phyloP scores from a whole-genome alignment of 2,113 vertebrate genomes.

The Callithrix jacchus region DNA sequence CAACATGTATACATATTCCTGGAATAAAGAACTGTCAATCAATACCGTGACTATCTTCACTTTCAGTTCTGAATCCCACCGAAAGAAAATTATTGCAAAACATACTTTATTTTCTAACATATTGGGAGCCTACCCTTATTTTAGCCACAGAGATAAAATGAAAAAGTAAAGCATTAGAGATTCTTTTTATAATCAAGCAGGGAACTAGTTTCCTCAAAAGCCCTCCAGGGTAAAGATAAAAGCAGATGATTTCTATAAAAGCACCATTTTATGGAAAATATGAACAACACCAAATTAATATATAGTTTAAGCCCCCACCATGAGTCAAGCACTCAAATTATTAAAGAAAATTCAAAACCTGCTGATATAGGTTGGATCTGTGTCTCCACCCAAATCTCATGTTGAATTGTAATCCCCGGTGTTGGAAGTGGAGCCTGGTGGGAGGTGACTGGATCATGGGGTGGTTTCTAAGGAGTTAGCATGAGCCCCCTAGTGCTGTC shows the following conservation, averaged over 20 bases:
- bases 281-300: slow-evolving; percentile 20
- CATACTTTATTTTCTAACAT: neutral
- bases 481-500: too few species aligned
- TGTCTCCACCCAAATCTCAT: too few species aligned
- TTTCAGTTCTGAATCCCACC: slow-evolving; percentile 40
- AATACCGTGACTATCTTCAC: neutral
- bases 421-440: too few species aligned
- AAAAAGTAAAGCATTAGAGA: slow-evolving; percentile 40
- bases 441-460: too few species aligned
- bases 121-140: neutral
- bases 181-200: slow-evolving; percentile 16
- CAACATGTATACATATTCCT: neutral
- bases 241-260: slow-evolving; percentile 47
- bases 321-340: neutral
- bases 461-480: too few species aligned
- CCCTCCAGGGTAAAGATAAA: slow-evolving; percentile 27
- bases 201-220: neutral
- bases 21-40: neutral
- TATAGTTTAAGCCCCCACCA: neutral
- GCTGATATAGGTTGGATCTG: neutral
- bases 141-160: slow-evolving; percentile 23
- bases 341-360: slow-evolving; percentile 49
- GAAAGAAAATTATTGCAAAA: slow-evolving; percentile 1
- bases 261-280: slow-evolving; percentile 18
- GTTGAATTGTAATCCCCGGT: too few species aligned